These are phyloP conservation scores for Bombus consobrinus DNA, from an alignment of 1,140 invertebrate genomes.

Conservation along the genomic window DNA sequence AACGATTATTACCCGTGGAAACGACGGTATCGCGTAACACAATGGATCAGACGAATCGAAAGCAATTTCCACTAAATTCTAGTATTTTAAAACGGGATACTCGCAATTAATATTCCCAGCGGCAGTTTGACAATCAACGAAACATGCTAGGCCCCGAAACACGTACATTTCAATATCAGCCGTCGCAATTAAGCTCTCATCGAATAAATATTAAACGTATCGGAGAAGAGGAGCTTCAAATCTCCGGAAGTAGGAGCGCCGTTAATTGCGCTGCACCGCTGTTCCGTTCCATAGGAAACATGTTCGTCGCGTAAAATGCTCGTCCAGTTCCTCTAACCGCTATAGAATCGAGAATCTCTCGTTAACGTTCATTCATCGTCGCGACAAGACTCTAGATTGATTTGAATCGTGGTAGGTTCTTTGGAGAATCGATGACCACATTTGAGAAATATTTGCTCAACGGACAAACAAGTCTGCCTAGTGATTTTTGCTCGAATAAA, in stretches of 20 bases:
- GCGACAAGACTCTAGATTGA: too few relatives aligned
- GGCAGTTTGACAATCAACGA: neutral
- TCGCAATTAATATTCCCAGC: conserved; percentile 51
- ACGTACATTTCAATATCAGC: conserved; percentile 4
- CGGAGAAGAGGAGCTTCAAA: neutral
- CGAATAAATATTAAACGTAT: conserved; percentile 23
- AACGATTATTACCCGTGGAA: neutral
- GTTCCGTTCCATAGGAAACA: neutral
- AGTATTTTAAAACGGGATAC: conserved; percentile 9
- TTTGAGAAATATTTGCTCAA: too few relatives aligned
- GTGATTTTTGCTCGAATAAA: neutral
- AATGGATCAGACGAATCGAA: neutral
- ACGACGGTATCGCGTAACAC: conserved; percentile 8
- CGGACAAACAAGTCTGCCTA: too few relatives aligned
- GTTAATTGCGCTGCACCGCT: conserved; percentile 25
- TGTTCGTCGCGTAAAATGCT: neutral
- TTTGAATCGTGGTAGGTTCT: too few relatives aligned
- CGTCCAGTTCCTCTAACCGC: neutral
- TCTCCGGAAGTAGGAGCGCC: conserved; percentile 27
- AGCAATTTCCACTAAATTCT: conserved; percentile 1
- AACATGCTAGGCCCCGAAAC: neutral
- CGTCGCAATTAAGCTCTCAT: conserved; percentile 54
- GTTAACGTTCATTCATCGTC: conserved; percentile 42
- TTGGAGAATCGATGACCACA: too few relatives aligned
- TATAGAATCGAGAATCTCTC: neutral